Evolutionary conservation across 2,113 vertebrate genomes (phyloP), one percentile per base, ranked within the genome.

Genomic region (Leptobrachium leishanense): DNA sequence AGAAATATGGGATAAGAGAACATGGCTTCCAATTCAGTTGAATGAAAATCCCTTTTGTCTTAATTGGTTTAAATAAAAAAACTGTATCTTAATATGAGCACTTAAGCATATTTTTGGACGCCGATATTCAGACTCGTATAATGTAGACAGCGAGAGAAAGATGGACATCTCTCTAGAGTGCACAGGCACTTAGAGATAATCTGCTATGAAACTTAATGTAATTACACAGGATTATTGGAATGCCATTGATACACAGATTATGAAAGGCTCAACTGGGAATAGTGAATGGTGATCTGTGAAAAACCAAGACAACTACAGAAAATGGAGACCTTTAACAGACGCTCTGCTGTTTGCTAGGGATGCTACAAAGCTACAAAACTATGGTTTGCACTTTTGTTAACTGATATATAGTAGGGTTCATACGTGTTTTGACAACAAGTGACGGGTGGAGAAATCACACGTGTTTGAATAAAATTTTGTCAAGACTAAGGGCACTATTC

Each of bases 11-110:
- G 86, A 85, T 90, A 89, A 90, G 91, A 93, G 91, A 92, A 93
- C 90, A 92, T 85, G 89, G 81, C 68, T 85, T 84, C 86, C 91
- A 92, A 92, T 92, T 89, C 87, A 87, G 88, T 88, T 87, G 86
- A 87, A 89, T 90, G 87, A 86, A 93, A 94, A 93, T 93, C 91
- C 88, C 87, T 85, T 68, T 92, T 89, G 84, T 86, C 88, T 90
- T 93, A 93, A 94, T 93, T 93, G 91, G 91, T 91, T 94, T 93
- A 91, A 90, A 31, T 31, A 31, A 91, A 92, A 88, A 65, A 72
- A 41, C 88, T 81, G 86, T 90, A 83, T 87, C 88, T 86, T 90
- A 92, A 92, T 83, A 86, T 88, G 90, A 91, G 92, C 83, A 87
- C 84, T 87, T 84, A 88, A 85, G 84, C 88, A 86, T 85, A 88